Percentiles rank a stretch among this genome's conserved stretches.
phyloP scores from a whole-genome alignment of 2,797 vertebrate genomes.

The Squalus acanthias region DNA sequence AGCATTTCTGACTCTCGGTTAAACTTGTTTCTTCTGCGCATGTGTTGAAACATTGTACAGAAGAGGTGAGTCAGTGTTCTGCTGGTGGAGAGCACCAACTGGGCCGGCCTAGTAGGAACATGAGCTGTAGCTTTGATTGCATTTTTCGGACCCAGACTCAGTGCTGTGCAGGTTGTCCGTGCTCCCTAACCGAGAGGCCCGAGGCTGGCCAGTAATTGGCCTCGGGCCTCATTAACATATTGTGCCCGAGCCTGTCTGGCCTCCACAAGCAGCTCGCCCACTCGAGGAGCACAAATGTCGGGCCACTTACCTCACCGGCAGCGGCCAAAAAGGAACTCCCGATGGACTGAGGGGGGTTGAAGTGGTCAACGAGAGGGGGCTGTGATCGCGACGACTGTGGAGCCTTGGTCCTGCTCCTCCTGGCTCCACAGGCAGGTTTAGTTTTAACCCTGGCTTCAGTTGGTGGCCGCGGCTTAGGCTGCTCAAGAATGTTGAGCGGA shows the following conservation, averaged over 20 bases:
- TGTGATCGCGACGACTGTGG: neutral
- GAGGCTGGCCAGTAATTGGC: neutral
- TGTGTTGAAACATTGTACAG: neutral
- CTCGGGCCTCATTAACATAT: neutral
- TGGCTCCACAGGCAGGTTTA: too few species aligned
- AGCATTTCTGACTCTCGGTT: too few species aligned
- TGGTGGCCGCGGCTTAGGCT: neutral
- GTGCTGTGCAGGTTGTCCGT: neutral
- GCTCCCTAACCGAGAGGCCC: neutral
- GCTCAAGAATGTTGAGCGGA: neutral
- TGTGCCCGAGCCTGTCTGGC: neutral
- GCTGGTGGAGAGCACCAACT: neutral
- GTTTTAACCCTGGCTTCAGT: neutral
- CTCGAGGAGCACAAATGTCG: neutral
- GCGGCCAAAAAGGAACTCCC: too few species aligned
- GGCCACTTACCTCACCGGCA: neutral
- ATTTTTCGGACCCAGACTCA: neutral
- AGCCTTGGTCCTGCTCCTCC: neutral
- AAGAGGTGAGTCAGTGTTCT: neutral
- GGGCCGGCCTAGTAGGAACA: neutral
- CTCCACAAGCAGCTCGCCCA: neutral
- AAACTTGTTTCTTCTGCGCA: neutral
- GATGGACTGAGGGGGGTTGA: too few species aligned
- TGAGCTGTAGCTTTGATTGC: neutral
- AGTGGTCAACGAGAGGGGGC: too few species aligned